Conservation (phyloP, 2,888 invertebrate species). For the Cancer borealis region DNA sequence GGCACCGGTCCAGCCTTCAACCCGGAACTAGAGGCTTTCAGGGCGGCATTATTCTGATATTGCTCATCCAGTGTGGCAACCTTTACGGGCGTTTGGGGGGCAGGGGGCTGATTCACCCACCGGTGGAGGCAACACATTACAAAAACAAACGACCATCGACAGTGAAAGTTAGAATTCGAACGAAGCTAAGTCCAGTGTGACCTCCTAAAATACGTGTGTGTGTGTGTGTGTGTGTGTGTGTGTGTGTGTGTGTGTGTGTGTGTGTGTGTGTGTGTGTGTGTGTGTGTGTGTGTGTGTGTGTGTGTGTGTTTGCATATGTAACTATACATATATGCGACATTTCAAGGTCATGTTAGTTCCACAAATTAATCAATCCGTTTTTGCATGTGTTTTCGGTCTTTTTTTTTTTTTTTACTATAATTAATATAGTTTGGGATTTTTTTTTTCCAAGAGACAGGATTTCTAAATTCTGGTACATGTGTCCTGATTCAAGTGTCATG, state of each 20-base stretch:
- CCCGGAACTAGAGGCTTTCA: constrained; percentile 30
- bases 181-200: background rate
- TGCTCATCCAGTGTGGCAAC: constrained; percentile 43
- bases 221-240: constrained; percentile 47
- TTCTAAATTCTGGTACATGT: background rate
- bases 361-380: background rate
- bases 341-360: background rate
- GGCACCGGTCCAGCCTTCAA: background rate
- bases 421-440: background rate
- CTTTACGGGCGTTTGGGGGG: background rate
- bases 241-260: constrained; percentile 36
- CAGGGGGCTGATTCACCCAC: constrained; percentile 4
- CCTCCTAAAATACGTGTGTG: constrained; percentile 44
- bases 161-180: background rate
- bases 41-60: constrained; percentile 41
- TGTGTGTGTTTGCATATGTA: background rate
- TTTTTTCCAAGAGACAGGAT: background rate
- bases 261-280: constrained; percentile 38
- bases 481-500: background rate
- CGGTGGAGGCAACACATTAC: background rate
- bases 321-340: background rate
- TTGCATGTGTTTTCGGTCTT: background rate
- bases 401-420: too few relatives aligned
- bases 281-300: constrained; percentile 16
- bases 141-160: constrained; percentile 33